Percentiles rank a stretch among this genome's conserved stretches.
Conservation (phyloP, 2,797 vertebrate genomes). For the Siniperca obscura region DNA sequence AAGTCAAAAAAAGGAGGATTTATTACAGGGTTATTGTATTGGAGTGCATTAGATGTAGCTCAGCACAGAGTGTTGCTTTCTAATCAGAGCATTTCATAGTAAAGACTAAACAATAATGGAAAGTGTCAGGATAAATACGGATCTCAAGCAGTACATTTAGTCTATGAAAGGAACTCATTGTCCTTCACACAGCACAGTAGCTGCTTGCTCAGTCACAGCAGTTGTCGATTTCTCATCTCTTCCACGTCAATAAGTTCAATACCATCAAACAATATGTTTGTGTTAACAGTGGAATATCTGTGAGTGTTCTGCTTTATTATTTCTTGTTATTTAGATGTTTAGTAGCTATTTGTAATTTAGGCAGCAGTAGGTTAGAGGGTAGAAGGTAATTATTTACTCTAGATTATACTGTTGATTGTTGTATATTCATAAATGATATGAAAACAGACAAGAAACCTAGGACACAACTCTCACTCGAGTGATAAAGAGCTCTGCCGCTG, state of each 20-base stretch:
- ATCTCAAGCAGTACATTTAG: not conserved
- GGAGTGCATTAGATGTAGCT: not conserved
- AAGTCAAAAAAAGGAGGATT: not conserved
- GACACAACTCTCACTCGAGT: conserved; percentile 90
- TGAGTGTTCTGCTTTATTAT: not conserved
- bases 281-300: not conserved
- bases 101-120: conserved; percentile 5
- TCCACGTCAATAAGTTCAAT: conserved; percentile 1
- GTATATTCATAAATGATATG: conserved; percentile 20
- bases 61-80: not conserved
- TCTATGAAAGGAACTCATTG: not conserved
- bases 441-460: conserved; percentile 60
- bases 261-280: conserved; percentile 10
- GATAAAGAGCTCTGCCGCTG: conserved; percentile 90
- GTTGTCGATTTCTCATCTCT: not conserved
- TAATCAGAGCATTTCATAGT: not conserved
- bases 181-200: conserved; percentile 2
- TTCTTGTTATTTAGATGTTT: not conserved
- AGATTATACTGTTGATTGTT: not conserved
- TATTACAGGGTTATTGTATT: not conserved
- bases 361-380: conserved; percentile 10
- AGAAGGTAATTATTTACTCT: conserved; percentile 17
- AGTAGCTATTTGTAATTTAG: not conserved
- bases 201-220: not conserved
- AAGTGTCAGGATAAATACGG: not conserved